Base-by-base conservation (phyloP, 2,888 invertebrate species). In the Melieria omissa region DNA sequence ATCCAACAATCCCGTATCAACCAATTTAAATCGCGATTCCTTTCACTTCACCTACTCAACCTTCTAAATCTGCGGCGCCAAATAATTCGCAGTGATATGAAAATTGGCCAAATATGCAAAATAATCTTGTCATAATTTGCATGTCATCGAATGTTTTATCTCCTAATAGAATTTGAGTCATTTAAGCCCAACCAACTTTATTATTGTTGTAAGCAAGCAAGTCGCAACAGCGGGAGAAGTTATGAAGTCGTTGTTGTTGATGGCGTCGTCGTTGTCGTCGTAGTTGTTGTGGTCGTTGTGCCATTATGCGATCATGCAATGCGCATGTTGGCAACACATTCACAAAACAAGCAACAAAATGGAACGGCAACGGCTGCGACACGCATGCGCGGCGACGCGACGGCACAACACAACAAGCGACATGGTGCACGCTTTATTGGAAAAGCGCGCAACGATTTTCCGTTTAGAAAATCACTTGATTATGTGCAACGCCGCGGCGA, bases 391-490 rank as follows among this genome's bases (percentile, higher is more conserved):
- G 61, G 44, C 52, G 45, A 16, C 14, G 29, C 16, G 65, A 54
- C 14, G 16, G n/a, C 14, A 55, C 16, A 54, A 14, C 55, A 29
- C 52, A 42, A 49, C 16, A 12, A 55, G 49, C 66, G 14, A 49
- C 47, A 16, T 67, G 60, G 49, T 52, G 60, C 60, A 67, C 45
- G 60, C 42, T 29, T 29, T 29, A 29, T 29, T 52, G 14, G 52
- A 16, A 58, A n/a, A 47, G 10, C 62, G 45, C 52, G 61, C 61
- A 69, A 63, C 55, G 69, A 42, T 71, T 76, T 75, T 75, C 76
- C 76, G 77, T 76, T 80, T 78, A 74, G 74, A 78, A 79, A 81
- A 81, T 81, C 77, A 80, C 80, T 81, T 81, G 80, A 81, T 81
- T 80, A 80, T 77, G 76, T 77, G 76, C 74, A 67, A 72, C 73